phyloP scores from a whole-genome alignment of 53 echinoderm and acorn worm species.

The Hippasteria phrygiana region DNA sequence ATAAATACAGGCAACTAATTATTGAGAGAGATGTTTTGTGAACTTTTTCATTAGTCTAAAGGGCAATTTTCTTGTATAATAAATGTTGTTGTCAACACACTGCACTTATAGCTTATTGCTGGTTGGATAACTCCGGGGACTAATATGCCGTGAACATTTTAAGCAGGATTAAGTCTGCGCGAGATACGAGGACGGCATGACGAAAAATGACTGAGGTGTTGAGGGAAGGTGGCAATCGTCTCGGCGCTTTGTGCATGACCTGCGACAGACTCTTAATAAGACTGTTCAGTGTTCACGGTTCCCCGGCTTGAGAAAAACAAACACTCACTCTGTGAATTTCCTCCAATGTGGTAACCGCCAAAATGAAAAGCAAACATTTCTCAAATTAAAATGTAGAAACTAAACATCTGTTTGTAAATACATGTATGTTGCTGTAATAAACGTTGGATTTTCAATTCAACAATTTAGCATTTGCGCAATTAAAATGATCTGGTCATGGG shows the following conservation, averaged over 20 bases:
- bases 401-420: not conserved
- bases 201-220: conserved; percentile 18
- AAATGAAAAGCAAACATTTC: conserved; percentile 20
- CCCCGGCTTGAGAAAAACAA: conserved; percentile 3
- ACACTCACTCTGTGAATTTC: conserved; percentile 4
- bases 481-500: too few relatives aligned
- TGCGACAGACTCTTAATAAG: not conserved
- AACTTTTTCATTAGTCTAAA: too few relatives aligned
- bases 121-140: not conserved
- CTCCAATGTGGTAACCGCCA: not conserved
- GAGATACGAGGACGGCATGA: not conserved
- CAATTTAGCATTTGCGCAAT: too few relatives aligned
- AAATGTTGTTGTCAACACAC: not conserved
- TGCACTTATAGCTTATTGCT: not conserved
- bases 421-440: too few relatives aligned
- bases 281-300: not conserved
- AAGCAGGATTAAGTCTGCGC: conserved; percentile 36
- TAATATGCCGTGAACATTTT: conserved; percentile 57
- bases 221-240: conserved; percentile 26
- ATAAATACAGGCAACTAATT: too few relatives aligned
- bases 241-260: conserved; percentile 22
- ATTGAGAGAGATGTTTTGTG: too few relatives aligned
- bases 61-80: too few relatives aligned
- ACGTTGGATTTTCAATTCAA: too few relatives aligned
- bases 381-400: not conserved